A percentile compares a stretch with the other conserved stretches of the same genome.
Conservation (phyloP, 2,888 invertebrate species). For the Melipona bicolor region DNA sequence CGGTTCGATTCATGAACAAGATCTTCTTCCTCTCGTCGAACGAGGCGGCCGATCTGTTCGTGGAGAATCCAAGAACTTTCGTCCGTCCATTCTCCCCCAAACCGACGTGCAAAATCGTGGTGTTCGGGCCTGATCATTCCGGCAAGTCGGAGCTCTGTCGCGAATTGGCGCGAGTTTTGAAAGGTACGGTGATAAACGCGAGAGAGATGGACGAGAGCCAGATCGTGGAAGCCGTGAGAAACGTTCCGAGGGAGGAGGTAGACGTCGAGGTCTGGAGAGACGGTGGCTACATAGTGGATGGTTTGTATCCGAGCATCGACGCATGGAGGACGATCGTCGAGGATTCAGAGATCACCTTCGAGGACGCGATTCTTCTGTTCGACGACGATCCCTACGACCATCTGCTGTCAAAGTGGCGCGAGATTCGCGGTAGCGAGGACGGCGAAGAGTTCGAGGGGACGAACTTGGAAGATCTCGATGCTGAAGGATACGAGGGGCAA, state of each 20-base stretch:
- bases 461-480: not conserved
- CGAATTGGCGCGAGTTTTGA: conserved; percentile 86
- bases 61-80: conserved; percentile 87
- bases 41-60: conserved; percentile 85
- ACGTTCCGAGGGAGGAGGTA: conserved; percentile 74
- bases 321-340: conserved; percentile 85
- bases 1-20: conserved; percentile 87
- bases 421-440: not conserved
- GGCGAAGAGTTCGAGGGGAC: not conserved
- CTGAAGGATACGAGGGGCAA: conserved; percentile 32
- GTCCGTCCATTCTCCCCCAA: conserved; percentile 86
- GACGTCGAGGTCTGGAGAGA: conserved; percentile 68
- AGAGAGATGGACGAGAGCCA: conserved; percentile 81
- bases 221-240: conserved; percentile 82
- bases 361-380: conserved; percentile 86
- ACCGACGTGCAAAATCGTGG: conserved; percentile 86
- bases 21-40: conserved; percentile 87
- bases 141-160: conserved; percentile 87
- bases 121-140: conserved; percentile 87
- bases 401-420: conserved; percentile 77
- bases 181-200: conserved; percentile 84
- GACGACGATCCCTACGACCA: conserved; percentile 85
- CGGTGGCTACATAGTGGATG: conserved; percentile 88
- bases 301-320: conserved; percentile 85
- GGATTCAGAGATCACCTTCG: conserved; percentile 84